Evolutionary conservation across 2,888 invertebrate genomes (phyloP).

Genomic region (Notocelia uddmanniana): DNA sequence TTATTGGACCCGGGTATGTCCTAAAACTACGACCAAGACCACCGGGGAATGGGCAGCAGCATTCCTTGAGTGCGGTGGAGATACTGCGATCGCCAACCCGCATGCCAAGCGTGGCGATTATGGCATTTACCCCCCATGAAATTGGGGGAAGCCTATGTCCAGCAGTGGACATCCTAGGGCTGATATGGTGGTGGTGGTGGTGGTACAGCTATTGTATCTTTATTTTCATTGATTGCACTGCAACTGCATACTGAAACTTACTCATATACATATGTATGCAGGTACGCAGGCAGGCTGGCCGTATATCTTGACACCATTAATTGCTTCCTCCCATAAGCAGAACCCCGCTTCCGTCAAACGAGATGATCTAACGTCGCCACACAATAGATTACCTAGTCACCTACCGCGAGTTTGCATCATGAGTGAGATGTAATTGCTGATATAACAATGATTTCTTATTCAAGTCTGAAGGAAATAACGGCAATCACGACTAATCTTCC

Average conservation of each 20-base stretch:
- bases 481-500: slow-evolving; percentile 63
- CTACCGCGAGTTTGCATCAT: slow-evolving; percentile 37
- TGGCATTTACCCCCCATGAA: no score
- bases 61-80: no score
- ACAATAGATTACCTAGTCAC: slow-evolving; percentile 43
- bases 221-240: background rate
- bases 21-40: no score
- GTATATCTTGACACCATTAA: slow-evolving; percentile 7
- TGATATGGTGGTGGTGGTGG: no score
- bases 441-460: slow-evolving; percentile 66
- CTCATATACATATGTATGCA: no score
- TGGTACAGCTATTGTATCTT: slow-evolving; percentile 2
- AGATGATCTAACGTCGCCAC: slow-evolving; percentile 38
- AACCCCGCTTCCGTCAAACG: slow-evolving; percentile 41
- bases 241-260: background rate
- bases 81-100: no score
- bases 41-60: no score
- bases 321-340: slow-evolving; percentile 19
- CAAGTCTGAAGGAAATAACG: slow-evolving; percentile 59
- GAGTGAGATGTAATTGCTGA: slow-evolving; percentile 49
- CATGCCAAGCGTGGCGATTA: no score
- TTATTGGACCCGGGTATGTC: no score
- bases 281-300: background rate
- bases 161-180: no score
- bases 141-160: no score